Evolutionary conservation across 2,888 invertebrate genomes (phyloP).

Genomic region (Spatulosminthurus flaviceps): DNA sequence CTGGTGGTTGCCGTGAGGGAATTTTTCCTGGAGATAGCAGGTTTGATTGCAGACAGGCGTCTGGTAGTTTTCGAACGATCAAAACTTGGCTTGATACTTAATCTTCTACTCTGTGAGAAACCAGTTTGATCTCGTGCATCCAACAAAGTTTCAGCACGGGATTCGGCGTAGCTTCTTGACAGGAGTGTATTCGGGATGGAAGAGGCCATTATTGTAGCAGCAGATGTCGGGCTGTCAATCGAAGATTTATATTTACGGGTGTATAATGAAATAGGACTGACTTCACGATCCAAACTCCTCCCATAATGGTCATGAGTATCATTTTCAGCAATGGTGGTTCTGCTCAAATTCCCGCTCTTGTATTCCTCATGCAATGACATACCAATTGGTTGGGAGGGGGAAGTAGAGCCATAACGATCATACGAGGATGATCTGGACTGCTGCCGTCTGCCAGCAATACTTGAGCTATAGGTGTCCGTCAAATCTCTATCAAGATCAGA

Average conservation of each 20-base stretch:
- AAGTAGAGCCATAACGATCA: neutral
- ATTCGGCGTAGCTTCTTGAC: neutral
- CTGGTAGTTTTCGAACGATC: neutral
- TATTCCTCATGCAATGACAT: neutral
- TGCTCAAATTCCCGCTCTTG: neutral
- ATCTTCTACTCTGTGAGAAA: neutral
- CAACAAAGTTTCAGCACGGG: neutral
- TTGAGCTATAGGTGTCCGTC: neutral
- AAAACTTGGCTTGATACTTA: neutral
- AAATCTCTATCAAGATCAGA: neutral
- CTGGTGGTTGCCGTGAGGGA: neutral
- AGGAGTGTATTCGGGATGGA: constrained; percentile 29
- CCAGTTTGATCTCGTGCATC: neutral
- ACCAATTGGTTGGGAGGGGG: too few species aligned
- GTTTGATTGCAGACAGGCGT: neutral
- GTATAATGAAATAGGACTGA: constrained; percentile 15
- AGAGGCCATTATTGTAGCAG: too few species aligned
- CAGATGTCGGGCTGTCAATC: neutral
- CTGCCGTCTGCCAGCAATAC: neutral
- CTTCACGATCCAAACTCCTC: neutral
- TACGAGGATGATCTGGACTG: constrained; percentile 18
- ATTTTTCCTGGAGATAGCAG: neutral
- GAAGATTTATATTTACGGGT: neutral
- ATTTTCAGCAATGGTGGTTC: constrained; percentile 9
- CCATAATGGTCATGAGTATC: constrained; percentile 20